Percentiles rank a stretch among this genome's conserved stretches.
phyloP scores from a whole-genome alignment of 2,888 invertebrate genomes.

The Scaptomyza caliginosa region DNA sequence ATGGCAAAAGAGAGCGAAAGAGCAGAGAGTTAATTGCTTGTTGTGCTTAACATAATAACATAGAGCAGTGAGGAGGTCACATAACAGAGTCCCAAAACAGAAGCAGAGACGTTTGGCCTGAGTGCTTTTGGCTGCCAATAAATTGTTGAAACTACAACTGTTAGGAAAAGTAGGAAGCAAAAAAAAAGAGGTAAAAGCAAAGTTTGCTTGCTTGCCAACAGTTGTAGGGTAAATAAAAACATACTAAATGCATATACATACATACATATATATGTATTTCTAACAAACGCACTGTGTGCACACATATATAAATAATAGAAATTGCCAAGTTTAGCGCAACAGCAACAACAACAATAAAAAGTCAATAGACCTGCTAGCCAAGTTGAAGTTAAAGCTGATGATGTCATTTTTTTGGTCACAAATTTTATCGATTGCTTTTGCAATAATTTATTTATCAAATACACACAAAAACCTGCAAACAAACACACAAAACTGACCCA shows the following conservation, averaged over 20 bases:
- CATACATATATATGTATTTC: conserved; percentile 10
- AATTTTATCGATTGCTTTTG: conserved; percentile 64
- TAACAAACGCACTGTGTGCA: conserved; percentile 66
- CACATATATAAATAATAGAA: conserved; percentile 69
- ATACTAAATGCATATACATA: neutral
- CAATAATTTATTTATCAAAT: conserved; percentile 71
- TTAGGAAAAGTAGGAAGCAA: neutral
- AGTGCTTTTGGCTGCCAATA: conserved; percentile 72
- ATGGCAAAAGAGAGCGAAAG: conserved; percentile 2
- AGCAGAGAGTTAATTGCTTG: conserved; percentile 65
- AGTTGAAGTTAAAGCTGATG: conserved; percentile 57
- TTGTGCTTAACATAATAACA: conserved; percentile 75
- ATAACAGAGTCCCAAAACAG: conserved; percentile 48
- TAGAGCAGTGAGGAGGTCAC: conserved; percentile 55
- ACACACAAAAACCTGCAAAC: neutral
- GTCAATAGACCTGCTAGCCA: conserved; percentile 27
- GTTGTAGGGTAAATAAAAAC: conserved; percentile 33
- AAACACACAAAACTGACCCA: conserved; percentile 17
- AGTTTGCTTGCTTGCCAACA: conserved; percentile 66
- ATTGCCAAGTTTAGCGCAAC: conserved; percentile 47
- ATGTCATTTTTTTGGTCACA: conserved; percentile 63
- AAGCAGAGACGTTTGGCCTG: conserved; percentile 40
- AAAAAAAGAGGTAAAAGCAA: conserved; percentile 62
- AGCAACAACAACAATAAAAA: conserved; percentile 10
- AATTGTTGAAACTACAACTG: conserved; percentile 27